Conservation (phyloP, 2,113 vertebrate species). For the Aphyosemion australe region DNA sequence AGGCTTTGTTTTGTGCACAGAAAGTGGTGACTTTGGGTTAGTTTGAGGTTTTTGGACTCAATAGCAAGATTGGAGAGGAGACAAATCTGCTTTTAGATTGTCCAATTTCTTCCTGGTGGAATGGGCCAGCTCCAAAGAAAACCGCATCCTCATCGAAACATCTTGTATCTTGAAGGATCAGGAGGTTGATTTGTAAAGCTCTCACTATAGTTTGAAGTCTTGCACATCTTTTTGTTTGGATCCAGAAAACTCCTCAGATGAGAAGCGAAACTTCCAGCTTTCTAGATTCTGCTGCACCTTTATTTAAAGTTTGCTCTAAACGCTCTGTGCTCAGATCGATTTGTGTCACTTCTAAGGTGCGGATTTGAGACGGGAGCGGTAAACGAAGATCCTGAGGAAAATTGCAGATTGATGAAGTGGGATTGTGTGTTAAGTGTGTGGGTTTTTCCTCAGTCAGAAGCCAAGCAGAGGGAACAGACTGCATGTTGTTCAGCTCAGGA, state of each 20-base stretch:
- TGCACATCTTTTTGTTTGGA: no score
- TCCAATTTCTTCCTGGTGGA: no score
- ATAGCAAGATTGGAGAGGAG: not conserved
- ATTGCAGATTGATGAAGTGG: slow-evolving; percentile 37
- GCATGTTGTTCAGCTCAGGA: slow-evolving; percentile 59
- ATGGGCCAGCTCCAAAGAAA: no score
- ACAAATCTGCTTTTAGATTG: not conserved
- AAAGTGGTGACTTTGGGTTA: not conserved
- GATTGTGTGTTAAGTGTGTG: slow-evolving; percentile 35
- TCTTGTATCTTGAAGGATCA: no score
- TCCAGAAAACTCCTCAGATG: no score
- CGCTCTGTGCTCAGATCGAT: no score
- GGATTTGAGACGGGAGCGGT: slow-evolving; percentile 50
- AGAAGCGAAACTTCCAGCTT: no score
- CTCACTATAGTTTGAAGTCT: no score
- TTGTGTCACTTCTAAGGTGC: slow-evolving; percentile 22
- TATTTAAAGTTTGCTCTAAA: no score
- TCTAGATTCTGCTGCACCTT: no score
- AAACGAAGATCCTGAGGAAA: slow-evolving; percentile 36
- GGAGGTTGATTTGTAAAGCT: no score
- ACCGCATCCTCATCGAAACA: no score
- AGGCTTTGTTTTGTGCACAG: not conserved
- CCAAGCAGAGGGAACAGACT: slow-evolving; percentile 56
- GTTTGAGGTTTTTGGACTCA: not conserved
- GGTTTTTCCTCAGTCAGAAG: slow-evolving; percentile 16